Evolutionary conservation across 2,113 vertebrate genomes (phyloP).

Genomic region (Corvus cornix): DNA sequence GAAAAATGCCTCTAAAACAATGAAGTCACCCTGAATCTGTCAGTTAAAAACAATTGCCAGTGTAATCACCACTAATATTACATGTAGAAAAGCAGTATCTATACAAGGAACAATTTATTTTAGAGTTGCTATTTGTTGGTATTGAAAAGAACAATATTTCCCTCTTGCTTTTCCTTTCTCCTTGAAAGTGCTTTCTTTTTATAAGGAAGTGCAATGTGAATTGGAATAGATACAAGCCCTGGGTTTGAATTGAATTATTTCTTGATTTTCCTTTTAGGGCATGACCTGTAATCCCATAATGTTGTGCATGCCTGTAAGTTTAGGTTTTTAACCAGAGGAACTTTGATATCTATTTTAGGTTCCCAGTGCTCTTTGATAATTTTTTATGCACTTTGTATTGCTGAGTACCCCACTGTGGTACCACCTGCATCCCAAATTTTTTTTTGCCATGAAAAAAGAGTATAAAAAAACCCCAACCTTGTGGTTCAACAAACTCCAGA

Average conservation of each 20-base stretch:
- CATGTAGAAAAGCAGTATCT: background rate
- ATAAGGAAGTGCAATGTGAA: background rate
- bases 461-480: background rate
- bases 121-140: background rate
- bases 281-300: constrained; percentile 8
- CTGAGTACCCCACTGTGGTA: background rate
- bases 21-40: constrained; percentile 12
- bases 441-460: background rate
- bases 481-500: background rate
- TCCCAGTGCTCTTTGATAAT: background rate
- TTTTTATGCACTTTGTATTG: background rate
- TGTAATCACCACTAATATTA: constrained; percentile 3
- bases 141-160: background rate
- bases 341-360: background rate
- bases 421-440: background rate
- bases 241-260: background rate
- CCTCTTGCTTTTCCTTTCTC: background rate
- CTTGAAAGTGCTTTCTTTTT: background rate
- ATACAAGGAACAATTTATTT: background rate
- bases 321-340: background rate
- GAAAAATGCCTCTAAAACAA: constrained; percentile 50
- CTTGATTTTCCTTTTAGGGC: background rate
- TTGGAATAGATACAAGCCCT: background rate
- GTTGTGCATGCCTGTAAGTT: background rate
- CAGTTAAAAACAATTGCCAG: constrained; percentile 21